These are phyloP conservation scores for Tragelaphus buxtoni DNA, from an alignment of 2,113 vertebrate species.

Conservation along the genomic window DNA sequence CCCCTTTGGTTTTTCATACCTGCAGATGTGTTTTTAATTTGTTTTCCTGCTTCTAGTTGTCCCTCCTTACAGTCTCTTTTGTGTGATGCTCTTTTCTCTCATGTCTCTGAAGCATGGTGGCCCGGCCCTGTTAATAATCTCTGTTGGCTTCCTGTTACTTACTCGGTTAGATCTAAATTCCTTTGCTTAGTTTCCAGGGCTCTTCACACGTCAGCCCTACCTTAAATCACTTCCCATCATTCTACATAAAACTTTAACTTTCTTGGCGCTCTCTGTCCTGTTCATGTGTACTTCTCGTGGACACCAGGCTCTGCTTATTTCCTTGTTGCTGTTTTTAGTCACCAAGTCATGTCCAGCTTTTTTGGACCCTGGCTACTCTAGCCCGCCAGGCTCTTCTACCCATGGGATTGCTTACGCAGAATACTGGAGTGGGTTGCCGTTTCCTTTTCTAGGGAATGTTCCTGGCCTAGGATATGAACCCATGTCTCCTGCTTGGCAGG, in stretches of 20 bases:
- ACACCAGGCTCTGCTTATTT: background rate
- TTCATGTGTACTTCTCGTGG: background rate
- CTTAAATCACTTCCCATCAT: background rate
- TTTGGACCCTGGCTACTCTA: background rate
- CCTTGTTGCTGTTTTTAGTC: background rate
- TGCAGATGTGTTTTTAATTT: background rate
- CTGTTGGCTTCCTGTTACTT: background rate
- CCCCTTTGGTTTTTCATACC: background rate
- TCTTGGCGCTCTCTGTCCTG: too few species aligned
- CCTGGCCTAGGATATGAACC: background rate
- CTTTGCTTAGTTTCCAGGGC: background rate
- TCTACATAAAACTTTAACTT: background rate
- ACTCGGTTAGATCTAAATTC: background rate
- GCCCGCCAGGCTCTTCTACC: background rate
- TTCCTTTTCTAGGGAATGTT: background rate
- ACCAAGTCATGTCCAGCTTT: background rate
- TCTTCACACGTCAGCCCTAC: background rate
- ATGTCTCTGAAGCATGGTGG: background rate
- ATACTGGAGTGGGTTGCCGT: background rate
- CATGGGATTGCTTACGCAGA: background rate
- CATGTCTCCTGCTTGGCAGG: background rate
- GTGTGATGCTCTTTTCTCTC: background rate
- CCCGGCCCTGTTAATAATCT: background rate
- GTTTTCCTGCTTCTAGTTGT: background rate
- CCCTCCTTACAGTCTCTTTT: background rate